These are phyloP conservation scores for Rhodinocichla rosea DNA, from an alignment of 2,113 vertebrate species.

Conservation along the genomic window DNA sequence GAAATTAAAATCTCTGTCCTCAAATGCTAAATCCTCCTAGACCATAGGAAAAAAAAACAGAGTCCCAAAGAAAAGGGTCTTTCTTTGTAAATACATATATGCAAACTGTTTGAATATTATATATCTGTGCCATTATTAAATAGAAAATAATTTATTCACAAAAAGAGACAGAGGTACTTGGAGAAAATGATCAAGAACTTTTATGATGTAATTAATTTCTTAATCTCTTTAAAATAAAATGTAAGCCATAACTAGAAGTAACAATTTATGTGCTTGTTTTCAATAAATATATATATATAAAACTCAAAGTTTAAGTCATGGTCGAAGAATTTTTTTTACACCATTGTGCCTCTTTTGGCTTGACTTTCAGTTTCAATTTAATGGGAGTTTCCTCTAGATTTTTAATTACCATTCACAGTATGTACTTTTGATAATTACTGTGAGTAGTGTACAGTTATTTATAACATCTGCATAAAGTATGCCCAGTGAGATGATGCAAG, in stretches of 20 bases:
- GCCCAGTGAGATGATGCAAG: neutral
- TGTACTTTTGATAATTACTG: neutral
- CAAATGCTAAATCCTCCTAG: neutral
- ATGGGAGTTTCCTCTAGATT: neutral
- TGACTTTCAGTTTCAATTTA: neutral
- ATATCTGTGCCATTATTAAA: neutral
- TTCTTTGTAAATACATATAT: neutral
- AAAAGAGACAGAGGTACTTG: neutral
- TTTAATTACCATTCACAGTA: neutral
- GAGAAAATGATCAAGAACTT: neutral
- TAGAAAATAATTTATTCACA: neutral
- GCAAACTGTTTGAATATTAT: neutral
- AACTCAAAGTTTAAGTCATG: neutral
- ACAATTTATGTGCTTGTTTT: neutral
- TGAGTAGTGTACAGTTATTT: neutral
- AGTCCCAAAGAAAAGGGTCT: neutral
- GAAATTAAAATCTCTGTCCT: neutral
- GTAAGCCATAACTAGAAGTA: neutral
- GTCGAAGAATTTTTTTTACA: neutral
- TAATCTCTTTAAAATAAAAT: neutral
- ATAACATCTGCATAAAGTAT: neutral
- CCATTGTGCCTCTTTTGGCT: neutral
- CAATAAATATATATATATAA: neutral
- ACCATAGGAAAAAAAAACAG: neutral
- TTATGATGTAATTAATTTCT: neutral